phyloP scores from a whole-genome alignment of 2,113 vertebrate species.

The Xiphias gladius region DNA sequence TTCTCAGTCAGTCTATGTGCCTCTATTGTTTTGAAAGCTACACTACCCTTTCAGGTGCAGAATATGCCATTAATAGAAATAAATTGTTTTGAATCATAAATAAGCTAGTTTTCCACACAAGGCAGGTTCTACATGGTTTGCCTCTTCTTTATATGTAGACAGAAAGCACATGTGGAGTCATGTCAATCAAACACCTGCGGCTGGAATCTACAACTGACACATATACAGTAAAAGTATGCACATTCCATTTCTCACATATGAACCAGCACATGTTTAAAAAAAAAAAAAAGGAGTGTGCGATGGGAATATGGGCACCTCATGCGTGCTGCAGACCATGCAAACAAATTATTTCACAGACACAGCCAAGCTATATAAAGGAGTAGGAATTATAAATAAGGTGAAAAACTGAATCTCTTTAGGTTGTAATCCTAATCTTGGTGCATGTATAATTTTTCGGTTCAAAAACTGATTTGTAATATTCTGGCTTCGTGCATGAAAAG shows the following conservation, averaged over 20 bases:
- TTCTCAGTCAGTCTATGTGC: no score
- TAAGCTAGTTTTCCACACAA: neutral
- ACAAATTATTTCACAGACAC: neutral
- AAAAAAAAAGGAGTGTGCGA: neutral
- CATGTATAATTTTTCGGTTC: no score
- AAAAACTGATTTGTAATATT: neutral
- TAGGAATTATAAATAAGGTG: no score
- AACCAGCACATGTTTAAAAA: neutral
- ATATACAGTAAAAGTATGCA: neutral
- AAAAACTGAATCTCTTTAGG: neutral
- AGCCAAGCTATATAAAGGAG: neutral
- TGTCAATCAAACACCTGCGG: conserved; percentile 1
- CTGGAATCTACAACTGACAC: conserved; percentile 1
- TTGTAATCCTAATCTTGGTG: neutral
- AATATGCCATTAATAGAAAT: no score
- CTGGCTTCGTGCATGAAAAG: neutral
- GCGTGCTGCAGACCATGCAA: neutral
- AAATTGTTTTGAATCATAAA: neutral
- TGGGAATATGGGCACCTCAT: neutral
- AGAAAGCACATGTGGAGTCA: neutral
- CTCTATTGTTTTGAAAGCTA: no score
- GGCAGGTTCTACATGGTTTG: neutral
- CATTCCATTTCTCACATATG: neutral
- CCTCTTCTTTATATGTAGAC: no score
- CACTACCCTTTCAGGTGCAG: no score